Evolutionary conservation across 2,888 invertebrate genomes (phyloP).

Genomic region (Drosophila sordidula): DNA sequence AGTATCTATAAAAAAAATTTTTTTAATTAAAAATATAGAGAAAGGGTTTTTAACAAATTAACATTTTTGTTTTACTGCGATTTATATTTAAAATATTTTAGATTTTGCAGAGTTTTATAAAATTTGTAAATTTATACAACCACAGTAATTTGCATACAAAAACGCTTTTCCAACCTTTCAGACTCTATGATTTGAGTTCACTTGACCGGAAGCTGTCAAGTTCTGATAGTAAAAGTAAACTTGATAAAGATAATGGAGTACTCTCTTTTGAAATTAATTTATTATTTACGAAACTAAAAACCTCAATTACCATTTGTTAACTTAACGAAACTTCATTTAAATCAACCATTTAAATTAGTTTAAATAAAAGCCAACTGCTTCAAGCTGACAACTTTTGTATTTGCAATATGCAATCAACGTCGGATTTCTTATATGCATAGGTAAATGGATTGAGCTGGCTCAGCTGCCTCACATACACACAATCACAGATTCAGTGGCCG

Average conservation of each 20-base stretch:
- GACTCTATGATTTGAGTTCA: no score
- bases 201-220: no score
- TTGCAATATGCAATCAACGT: constrained; percentile 20
- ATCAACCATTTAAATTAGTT: constrained; percentile 22
- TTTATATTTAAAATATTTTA: no score
- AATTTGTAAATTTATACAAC: no score
- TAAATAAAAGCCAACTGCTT: constrained; percentile 29
- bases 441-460: constrained; percentile 36
- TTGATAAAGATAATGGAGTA: background rate
- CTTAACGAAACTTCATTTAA: background rate
- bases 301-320: background rate
- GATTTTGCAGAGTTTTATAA: no score
- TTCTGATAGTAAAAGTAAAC: no score
- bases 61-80: no score
- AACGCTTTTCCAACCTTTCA: no score
- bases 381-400: background rate
- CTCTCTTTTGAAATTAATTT: background rate
- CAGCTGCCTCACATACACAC: constrained; percentile 12
- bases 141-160: no score
- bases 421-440: constrained; percentile 33
- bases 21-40: no score
- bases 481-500: background rate
- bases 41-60: no score
- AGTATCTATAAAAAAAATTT: no score
- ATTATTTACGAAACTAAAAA: background rate